Evolutionary conservation across 2,113 vertebrate species (phyloP).

Genomic region (Illadopsis cleaveri): DNA sequence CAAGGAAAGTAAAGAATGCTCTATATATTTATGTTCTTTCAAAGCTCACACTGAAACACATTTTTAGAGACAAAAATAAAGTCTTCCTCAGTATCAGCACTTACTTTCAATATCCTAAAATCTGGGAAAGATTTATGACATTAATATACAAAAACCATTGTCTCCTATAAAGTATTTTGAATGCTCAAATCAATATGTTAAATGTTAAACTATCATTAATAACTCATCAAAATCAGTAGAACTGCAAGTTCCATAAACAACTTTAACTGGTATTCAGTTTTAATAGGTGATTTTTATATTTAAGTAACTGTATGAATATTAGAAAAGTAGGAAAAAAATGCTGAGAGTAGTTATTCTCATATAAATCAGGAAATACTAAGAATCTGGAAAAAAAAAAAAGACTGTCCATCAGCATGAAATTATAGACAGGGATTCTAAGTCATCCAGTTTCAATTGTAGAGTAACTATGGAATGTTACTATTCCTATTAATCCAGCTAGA

Average conservation of each 20-base stretch:
- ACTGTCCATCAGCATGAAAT: not conserved
- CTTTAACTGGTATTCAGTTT: not conserved
- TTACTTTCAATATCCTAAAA: not conserved
- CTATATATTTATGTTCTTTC: not conserved
- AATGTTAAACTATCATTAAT: not conserved
- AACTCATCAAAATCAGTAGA: not conserved
- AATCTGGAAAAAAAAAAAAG: not conserved
- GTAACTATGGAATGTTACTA: not conserved
- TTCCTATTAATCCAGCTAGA: not conserved
- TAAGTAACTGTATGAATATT: not conserved
- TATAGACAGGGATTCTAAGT: not conserved
- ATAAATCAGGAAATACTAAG: not conserved
- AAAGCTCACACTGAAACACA: not conserved
- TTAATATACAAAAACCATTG: not conserved
- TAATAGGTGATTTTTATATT: not conserved
- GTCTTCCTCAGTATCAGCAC: not conserved
- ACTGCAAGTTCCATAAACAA: not conserved
- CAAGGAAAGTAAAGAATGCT: not conserved
- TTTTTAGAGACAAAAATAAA: not conserved
- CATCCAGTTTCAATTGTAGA: not conserved
- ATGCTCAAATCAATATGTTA: not conserved
- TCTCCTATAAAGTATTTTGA: not conserved
- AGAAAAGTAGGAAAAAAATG: not conserved
- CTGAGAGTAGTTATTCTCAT: not conserved
- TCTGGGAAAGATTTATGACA: not conserved